Percentiles rank a stretch among this genome's conserved stretches.
Evolutionary conservation across 2,113 vertebrate species (phyloP).

Genomic region (Mormoops blainvillei): DNA sequence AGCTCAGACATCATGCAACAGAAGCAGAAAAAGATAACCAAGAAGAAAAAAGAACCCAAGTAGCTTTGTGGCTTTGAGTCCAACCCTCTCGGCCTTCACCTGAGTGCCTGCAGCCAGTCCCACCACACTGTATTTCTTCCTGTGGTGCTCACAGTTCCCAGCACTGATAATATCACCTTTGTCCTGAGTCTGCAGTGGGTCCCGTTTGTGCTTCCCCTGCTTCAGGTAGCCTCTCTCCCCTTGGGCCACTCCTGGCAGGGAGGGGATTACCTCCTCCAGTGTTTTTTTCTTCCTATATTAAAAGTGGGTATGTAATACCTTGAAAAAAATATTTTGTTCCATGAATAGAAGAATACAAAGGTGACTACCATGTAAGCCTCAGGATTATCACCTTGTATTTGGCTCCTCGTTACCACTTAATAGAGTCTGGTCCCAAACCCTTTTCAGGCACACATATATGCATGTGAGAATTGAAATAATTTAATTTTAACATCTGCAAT

Average conservation of each 20-base stretch:
- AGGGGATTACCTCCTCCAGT: slow-evolving; percentile 61
- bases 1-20: slow-evolving; percentile 95
- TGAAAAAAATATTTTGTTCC: slow-evolving; percentile 18
- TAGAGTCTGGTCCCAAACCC: neutral
- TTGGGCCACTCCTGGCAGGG: slow-evolving; percentile 55
- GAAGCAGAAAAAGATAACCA: slow-evolving; percentile 90
- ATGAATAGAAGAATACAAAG: neutral
- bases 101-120: slow-evolving; percentile 70
- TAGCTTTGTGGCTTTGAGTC: slow-evolving; percentile 73
- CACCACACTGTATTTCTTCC: slow-evolving; percentile 64
- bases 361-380: neutral
- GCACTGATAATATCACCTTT: slow-evolving; percentile 67
- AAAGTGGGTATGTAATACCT: slow-evolving; percentile 82
- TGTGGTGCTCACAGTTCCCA: slow-evolving; percentile 71
- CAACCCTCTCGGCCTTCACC: slow-evolving; percentile 67
- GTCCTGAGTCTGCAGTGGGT: slow-evolving; percentile 66
- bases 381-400: neutral
- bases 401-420: neutral
- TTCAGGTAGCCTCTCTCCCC: slow-evolving; percentile 53
- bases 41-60: slow-evolving; percentile 80
- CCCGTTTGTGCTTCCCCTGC: slow-evolving; percentile 58
- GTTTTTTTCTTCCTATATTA: slow-evolving; percentile 80
- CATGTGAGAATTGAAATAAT: neutral
- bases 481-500: neutral
- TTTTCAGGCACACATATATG: neutral